Base-by-base conservation (phyloP, 1,140 invertebrate species). In the Drosophila kohkoa region DNA sequence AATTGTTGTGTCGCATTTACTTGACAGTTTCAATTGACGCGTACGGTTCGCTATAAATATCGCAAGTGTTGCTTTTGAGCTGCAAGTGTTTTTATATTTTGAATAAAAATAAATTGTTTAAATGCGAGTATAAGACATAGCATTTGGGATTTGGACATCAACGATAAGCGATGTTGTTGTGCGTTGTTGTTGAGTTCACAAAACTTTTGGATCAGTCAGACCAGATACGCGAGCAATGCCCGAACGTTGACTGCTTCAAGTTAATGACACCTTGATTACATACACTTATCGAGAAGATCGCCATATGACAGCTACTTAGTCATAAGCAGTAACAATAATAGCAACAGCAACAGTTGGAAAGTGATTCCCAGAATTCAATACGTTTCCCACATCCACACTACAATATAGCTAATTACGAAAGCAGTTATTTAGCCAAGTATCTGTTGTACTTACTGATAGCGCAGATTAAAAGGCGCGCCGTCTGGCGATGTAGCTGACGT, bases 211-310 rank as follows among this genome's bases (percentile, higher is more conserved):
- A 62, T 55, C 71, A 62, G 41, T 30, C 49, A 20, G 46, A 30
- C 41, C 64, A 68, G 55, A 74, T 62, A 74, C 48, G 49, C 49
- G 57, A 62, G 48, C 71, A 74, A 57, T 74, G 65, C 49, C 65
- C 71, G 65, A 69, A 25, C 71, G 43, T 74, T 74, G 65, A 60
- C 49, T 69, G 71, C n/a, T 32, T 30, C 32, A 69, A 69, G 71
- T 69, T 69, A 69, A 74, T 74, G 65, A 74, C 71, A 62, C 57
- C 30, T 13, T 20, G 57, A 74, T 74, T 71, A 71, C 69, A 41
- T 54, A 30, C 20, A 25, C 51, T 65, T 65, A 65, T 65, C 41
- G 63, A 45, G 49, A 1, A 54, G 35, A 54, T 64, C 13, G n/a
- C 13, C 16, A 3, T 32, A 60, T 35, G 15, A 60, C 43, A 35